Percentiles rank a stretch among this genome's conserved stretches.
Evolutionary conservation across 1,140 invertebrate species (phyloP).

Genomic region (Melitaea cinxia): DNA sequence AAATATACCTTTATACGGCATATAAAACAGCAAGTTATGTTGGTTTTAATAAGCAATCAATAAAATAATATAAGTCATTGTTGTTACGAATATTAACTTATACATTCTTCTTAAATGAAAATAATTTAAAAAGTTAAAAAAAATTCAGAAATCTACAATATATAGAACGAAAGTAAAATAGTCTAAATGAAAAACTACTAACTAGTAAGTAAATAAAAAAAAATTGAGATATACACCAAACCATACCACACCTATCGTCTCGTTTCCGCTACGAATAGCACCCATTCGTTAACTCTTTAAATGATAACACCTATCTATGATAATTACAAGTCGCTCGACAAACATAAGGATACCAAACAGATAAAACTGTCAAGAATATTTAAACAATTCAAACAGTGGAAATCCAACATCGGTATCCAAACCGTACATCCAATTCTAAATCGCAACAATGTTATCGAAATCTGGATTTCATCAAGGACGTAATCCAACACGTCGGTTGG

Average conservation of each 20-base stretch:
- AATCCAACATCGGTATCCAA: background rate
- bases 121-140: no score
- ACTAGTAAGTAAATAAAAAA: no score
- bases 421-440: background rate
- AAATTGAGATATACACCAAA: no score
- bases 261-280: background rate
- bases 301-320: background rate
- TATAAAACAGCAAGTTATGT: background rate
- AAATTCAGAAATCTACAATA: no score
- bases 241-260: no score
- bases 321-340: background rate
- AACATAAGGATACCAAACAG: background rate
- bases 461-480: conserved; percentile 6
- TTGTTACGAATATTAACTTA: background rate
- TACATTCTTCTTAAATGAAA: no score
- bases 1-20: background rate
- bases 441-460: conserved; percentile 6
- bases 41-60: background rate
- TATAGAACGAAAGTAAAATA: no score
- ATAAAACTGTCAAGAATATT: background rate
- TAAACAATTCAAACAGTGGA: no score
- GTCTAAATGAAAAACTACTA: no score
- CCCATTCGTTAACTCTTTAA: background rate
- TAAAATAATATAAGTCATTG: background rate
- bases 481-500: background rate